Percentiles rank a stretch among this genome's conserved stretches.
phyloP scores from a whole-genome alignment of 2,113 vertebrate species.

The Silurus meridionalis region DNA sequence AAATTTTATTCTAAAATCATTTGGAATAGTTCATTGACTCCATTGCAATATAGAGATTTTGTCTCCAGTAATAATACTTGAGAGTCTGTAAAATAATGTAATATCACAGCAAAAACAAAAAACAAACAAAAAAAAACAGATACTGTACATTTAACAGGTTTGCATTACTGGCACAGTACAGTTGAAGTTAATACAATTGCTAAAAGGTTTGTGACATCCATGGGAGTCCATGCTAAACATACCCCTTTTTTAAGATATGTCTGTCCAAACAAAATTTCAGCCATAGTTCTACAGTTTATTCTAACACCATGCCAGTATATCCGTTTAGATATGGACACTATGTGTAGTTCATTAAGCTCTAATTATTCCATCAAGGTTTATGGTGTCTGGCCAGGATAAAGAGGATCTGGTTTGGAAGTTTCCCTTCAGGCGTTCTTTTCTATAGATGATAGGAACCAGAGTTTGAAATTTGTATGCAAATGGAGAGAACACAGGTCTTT shows the following conservation, averaged over 20 bases:
- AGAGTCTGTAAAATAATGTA: not conserved
- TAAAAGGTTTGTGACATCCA: conserved; percentile 30
- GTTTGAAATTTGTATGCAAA: conserved; percentile 15
- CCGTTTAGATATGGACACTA: not conserved
- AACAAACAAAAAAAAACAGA: not conserved
- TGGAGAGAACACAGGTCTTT: not conserved
- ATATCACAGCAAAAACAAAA: not conserved
- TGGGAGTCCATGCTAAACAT: conserved; percentile 32
- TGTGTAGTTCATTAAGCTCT: not conserved
- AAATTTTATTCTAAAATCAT: not conserved
- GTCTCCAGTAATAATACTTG: not conserved
- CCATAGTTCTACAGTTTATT: not conserved
- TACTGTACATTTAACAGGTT: not conserved
- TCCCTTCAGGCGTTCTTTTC: not conserved
- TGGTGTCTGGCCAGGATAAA: not conserved
- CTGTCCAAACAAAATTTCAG: conserved; percentile 9
- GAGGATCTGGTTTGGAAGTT: not conserved
- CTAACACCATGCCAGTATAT: not conserved
- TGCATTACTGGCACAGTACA: not conserved
- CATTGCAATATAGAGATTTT: not conserved
- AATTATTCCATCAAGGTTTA: not conserved
- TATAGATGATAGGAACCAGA: not conserved
- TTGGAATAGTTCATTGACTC: not conserved
- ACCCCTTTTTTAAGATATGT: conserved; percentile 12
- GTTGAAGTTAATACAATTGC: not conserved